Percentiles rank a stretch among this genome's conserved stretches.
phyloP scores from a whole-genome alignment of 2,888 invertebrate genomes.

The Cistogaster globosa region DNA sequence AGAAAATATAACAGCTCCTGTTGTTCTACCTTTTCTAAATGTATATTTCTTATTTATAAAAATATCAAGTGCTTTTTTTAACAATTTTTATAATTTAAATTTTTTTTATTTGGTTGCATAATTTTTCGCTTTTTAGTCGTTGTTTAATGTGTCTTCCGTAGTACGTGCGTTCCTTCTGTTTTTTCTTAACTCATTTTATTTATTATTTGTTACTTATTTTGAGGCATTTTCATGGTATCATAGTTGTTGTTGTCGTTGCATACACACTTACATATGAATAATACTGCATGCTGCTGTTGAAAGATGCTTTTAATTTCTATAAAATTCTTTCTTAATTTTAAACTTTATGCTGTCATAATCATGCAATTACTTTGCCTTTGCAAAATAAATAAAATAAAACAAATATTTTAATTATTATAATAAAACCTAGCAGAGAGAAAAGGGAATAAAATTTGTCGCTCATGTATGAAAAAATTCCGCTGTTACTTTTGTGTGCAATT shows the following conservation, averaged over 20 bases:
- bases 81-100: slow-evolving; percentile 23
- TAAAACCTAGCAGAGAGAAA: slow-evolving; percentile 22
- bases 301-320: slow-evolving; percentile 61
- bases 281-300: slow-evolving; percentile 62
- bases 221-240: slow-evolving; percentile 25
- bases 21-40: not conserved
- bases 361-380: not conserved
- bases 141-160: not conserved
- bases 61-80: slow-evolving; percentile 44
- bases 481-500: slow-evolving; percentile 30
- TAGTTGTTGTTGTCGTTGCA: slow-evolving; percentile 53
- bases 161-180: slow-evolving; percentile 9
- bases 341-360: slow-evolving; percentile 53
- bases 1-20: slow-evolving; percentile 14
- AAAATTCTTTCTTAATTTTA: slow-evolving; percentile 58
- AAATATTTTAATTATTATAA: slow-evolving; percentile 35
- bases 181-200: slow-evolving; percentile 33
- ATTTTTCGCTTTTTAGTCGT: slow-evolving; percentile 42
- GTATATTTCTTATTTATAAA: not conserved
- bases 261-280: no score
- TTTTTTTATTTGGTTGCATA: slow-evolving; percentile 58
- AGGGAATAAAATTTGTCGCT: not conserved
- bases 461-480: slow-evolving; percentile 1
- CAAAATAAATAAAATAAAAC: slow-evolving; percentile 4
- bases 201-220: slow-evolving; percentile 35